Percentiles rank a stretch among this genome's conserved stretches.
Conservation (phyloP, 2,888 invertebrate species). For the Escarpia spicata region DNA sequence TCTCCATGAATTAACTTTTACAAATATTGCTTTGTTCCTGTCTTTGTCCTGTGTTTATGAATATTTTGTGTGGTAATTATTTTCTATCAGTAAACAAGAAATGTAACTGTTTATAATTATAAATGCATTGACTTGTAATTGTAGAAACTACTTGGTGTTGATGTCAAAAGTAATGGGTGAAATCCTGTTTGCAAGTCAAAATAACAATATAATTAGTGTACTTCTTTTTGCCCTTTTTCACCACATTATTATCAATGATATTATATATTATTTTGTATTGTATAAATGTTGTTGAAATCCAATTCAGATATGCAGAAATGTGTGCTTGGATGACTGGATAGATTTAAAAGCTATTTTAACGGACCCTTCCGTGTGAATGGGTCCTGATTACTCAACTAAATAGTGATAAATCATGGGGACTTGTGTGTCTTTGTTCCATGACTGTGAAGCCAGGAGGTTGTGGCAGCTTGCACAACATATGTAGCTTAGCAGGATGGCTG, state of each 20-base stretch:
- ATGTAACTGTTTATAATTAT: background rate
- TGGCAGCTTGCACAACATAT: conserved; percentile 2
- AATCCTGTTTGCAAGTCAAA: background rate
- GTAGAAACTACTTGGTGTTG: background rate
- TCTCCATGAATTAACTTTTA: background rate
- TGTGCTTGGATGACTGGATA: background rate
- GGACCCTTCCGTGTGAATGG: background rate
- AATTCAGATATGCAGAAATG: background rate
- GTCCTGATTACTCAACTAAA: background rate
- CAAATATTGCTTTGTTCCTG: too few species aligned
- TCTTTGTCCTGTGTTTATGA: too few species aligned
- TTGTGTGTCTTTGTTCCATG: background rate
- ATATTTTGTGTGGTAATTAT: too few species aligned
- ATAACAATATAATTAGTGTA: too few species aligned
- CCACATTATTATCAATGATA: too few species aligned
- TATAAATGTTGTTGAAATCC: too few species aligned
- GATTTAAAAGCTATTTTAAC: background rate
- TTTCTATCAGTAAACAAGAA: background rate
- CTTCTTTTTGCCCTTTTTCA: too few species aligned
- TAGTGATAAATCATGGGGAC: background rate
- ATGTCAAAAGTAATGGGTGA: background rate
- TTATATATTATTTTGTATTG: too few species aligned
- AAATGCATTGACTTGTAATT: background rate
- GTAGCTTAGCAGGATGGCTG: conserved; percentile 8
- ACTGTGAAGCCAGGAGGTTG: background rate